These are phyloP conservation scores for Sinhomidia bicolor DNA, from an alignment of 2,888 invertebrate species.

Conservation along the genomic window DNA sequence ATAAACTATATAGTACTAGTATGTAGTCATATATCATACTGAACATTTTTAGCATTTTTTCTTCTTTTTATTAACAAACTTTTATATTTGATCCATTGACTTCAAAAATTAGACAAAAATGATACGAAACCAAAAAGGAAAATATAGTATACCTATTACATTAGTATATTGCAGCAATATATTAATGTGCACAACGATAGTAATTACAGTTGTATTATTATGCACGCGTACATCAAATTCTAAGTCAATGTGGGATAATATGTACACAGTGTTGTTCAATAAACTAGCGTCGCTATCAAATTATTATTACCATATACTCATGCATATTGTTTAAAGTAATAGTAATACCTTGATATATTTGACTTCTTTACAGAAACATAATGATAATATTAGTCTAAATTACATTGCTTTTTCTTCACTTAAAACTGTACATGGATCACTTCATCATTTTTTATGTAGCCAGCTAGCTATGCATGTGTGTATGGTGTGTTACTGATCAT, in stretches of 20 bases:
- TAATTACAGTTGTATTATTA: background rate
- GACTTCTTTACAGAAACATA: conserved; percentile 48
- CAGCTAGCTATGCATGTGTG: conserved; percentile 47
- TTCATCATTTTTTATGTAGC: conserved; percentile 58
- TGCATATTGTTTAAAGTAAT: conserved; percentile 37
- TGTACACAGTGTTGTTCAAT: conserved; percentile 25
- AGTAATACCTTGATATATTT: conserved; percentile 70
- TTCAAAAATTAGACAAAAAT: conserved; percentile 22
- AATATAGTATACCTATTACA: background rate
- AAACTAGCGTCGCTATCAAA: conserved; percentile 2
- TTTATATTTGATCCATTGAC: conserved; percentile 30
- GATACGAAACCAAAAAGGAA: background rate
- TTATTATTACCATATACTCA: conserved; percentile 9
- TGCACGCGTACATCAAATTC: conserved; percentile 25
- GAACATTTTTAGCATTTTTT: background rate
- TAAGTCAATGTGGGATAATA: background rate
- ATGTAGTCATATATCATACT: conserved; percentile 1
- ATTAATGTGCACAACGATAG: background rate
- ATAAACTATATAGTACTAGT: background rate
- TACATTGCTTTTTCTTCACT: conserved; percentile 53
- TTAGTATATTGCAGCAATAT: conserved; percentile 20
- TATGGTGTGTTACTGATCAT: conserved; percentile 51
- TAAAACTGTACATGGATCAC: conserved; percentile 70
- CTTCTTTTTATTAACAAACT: conserved; percentile 22
- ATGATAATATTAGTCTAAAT: conserved; percentile 36